These are phyloP conservation scores for Cervus canadensis DNA, from an alignment of 2,113 vertebrate genomes.

Conservation along the genomic window DNA sequence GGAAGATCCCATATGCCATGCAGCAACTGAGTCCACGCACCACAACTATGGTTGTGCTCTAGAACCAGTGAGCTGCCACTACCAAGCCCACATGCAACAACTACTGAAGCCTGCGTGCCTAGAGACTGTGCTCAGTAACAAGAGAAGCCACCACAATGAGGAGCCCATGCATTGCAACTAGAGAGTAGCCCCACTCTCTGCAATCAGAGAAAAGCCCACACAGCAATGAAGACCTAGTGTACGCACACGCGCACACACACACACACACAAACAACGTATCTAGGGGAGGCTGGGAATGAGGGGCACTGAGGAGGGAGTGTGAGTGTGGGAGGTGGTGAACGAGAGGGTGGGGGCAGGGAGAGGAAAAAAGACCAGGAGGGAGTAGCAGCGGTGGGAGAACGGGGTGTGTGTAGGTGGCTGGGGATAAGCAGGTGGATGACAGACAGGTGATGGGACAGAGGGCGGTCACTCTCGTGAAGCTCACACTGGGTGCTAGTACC, in stretches of 20 bases:
- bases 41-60: neutral
- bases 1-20: neutral
- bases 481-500: neutral
- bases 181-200: neutral
- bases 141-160: neutral
- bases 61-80: neutral
- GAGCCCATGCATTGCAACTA: neutral
- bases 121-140: neutral
- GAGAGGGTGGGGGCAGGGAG: neutral
- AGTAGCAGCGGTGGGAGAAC: accelerated
- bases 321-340: neutral
- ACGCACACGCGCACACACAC: neutral
- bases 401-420: too few relatives aligned
- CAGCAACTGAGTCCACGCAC: neutral
- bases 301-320: neutral
- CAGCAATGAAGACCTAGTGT: neutral
- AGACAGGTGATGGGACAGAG: neutral
- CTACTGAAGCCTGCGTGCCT: neutral
- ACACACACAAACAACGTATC: neutral
- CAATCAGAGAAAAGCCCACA: neutral
- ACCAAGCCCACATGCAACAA: neutral
- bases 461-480: neutral
- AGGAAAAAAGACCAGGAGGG: too few relatives aligned
- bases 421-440: accelerated
- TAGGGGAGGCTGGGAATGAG: neutral